phyloP scores from a whole-genome alignment of 1,140 invertebrate species.

The Calliopsis andreniformis region DNA sequence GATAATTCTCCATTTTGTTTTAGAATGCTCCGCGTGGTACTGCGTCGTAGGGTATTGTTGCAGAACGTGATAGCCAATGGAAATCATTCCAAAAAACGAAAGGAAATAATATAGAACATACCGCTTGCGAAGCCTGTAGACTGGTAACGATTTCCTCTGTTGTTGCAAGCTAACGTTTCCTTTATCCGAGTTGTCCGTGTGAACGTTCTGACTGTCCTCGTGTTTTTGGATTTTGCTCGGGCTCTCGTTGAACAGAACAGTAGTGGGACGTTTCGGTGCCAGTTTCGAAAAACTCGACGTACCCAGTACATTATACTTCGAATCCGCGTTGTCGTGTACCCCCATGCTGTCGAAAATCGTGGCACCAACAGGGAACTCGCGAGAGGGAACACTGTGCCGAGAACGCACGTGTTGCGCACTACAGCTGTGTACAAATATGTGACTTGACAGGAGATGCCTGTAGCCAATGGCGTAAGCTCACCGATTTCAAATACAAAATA shows the following conservation, averaged over 20 bases:
- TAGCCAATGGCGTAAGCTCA: constrained; percentile 16
- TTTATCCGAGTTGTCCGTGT: constrained; percentile 59
- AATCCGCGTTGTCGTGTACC: constrained; percentile 75
- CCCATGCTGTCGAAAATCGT: constrained; percentile 65
- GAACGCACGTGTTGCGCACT: constrained; percentile 56
- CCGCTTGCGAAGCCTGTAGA: constrained; percentile 80
- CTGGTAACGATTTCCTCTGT: constrained; percentile 81
- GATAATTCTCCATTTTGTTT: constrained; percentile 39
- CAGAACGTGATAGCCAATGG: neutral
- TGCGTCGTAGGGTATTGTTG: neutral
- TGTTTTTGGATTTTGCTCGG: constrained; percentile 64
- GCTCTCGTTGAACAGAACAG: constrained; percentile 63
- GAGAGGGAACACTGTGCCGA: neutral
- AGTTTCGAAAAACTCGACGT: constrained; percentile 71
- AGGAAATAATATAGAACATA: constrained; percentile 52
- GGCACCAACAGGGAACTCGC: neutral
- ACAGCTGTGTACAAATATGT: constrained; percentile 48
- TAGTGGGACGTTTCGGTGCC: constrained; percentile 68
- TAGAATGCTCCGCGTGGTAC: neutral
- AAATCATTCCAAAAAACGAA: neutral
- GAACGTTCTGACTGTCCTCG: constrained; percentile 44
- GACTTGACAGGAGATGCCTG: constrained; percentile 17
- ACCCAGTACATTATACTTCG: constrained; percentile 72
- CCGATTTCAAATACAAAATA: neutral
- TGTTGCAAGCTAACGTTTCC: constrained; percentile 77